These are phyloP conservation scores for Luffia ferchaultella DNA, from an alignment of 2,888 invertebrate genomes.

Conservation along the genomic window DNA sequence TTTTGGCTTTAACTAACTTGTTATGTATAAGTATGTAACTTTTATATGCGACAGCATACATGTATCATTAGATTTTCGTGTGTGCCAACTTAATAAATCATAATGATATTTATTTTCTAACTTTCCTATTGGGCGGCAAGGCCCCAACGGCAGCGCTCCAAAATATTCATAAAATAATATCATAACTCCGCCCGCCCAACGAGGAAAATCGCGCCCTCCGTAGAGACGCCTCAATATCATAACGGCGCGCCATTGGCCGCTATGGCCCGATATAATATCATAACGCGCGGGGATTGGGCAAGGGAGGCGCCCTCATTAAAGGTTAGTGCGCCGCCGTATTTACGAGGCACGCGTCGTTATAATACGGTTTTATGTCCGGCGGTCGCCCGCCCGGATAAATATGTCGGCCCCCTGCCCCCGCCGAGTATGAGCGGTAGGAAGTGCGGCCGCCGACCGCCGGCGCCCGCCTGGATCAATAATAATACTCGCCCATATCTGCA, in stretches of 20 bases:
- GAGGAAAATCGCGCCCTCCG: slow-evolving; percentile 40
- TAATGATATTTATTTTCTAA: no score
- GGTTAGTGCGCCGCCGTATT: slow-evolving; percentile 41
- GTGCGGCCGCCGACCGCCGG: slow-evolving; percentile 29
- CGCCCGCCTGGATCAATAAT: slow-evolving; percentile 60
- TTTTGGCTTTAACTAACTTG: no score
- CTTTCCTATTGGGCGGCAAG: slow-evolving; percentile 21
- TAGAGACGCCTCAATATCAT: slow-evolving; percentile 58
- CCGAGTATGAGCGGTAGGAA: slow-evolving; percentile 60
- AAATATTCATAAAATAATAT: slow-evolving; percentile 59
- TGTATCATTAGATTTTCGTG: no score
- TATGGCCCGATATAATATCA: slow-evolving; percentile 70
- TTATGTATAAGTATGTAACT: no score
- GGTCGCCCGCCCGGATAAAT: slow-evolving; percentile 21
- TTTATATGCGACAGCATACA: no score
- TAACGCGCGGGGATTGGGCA: slow-evolving; percentile 66
- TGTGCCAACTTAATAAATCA: no score
- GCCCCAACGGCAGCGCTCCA: slow-evolving; percentile 28
- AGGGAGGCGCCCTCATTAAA: slow-evolving; percentile 47
- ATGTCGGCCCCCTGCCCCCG: slow-evolving; percentile 32
- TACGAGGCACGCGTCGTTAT: slow-evolving; percentile 38
- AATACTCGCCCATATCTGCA: slow-evolving; percentile 66
- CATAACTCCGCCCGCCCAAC: slow-evolving; percentile 60
- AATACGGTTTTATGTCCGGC: slow-evolving; percentile 46
- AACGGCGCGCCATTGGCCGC: slow-evolving; percentile 61